Percentiles rank a stretch among this genome's conserved stretches.
Conservation (phyloP, 2,797 vertebrate species). For the Spatula clypeata region DNA sequence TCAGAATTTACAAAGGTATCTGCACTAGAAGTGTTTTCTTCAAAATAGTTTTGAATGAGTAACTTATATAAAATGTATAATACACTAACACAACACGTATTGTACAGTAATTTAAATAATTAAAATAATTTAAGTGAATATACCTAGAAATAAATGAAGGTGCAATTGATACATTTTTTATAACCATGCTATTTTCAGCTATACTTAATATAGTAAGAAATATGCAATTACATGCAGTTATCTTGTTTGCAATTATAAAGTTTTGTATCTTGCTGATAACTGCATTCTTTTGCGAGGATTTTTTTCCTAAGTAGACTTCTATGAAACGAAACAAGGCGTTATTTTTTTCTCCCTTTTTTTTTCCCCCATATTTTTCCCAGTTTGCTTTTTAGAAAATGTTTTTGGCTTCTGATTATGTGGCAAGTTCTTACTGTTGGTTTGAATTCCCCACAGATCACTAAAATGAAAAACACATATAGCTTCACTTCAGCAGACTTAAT, state of each 20-base stretch:
- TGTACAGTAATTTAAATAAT: neutral
- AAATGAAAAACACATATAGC: constrained; percentile 92
- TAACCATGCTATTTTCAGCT: neutral
- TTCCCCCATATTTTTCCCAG: neutral
- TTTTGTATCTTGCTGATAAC: neutral
- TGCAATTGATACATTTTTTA: neutral
- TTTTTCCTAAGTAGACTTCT: neutral
- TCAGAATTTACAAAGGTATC: constrained; percentile 95
- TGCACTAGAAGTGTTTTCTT: neutral
- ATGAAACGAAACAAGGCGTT: neutral
- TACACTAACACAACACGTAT: neutral
- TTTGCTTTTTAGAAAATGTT: neutral
- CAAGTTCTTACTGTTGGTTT: constrained; percentile 48
- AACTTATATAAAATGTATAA: neutral
- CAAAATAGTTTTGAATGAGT: neutral
- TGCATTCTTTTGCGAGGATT: neutral
- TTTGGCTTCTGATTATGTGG: constrained; percentile 11
- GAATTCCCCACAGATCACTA: constrained; percentile 88
- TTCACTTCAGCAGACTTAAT: constrained; percentile 95
- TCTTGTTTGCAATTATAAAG: neutral
- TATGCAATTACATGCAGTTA: neutral
- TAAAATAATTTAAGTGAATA: neutral
- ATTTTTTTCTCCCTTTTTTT: neutral
- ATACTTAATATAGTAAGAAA: neutral
- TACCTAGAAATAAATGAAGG: neutral